A percentile compares a stretch with the other conserved stretches of the same genome.
Conservation (phyloP, 2,888 invertebrate species). For the Horisme vitalbata region DNA sequence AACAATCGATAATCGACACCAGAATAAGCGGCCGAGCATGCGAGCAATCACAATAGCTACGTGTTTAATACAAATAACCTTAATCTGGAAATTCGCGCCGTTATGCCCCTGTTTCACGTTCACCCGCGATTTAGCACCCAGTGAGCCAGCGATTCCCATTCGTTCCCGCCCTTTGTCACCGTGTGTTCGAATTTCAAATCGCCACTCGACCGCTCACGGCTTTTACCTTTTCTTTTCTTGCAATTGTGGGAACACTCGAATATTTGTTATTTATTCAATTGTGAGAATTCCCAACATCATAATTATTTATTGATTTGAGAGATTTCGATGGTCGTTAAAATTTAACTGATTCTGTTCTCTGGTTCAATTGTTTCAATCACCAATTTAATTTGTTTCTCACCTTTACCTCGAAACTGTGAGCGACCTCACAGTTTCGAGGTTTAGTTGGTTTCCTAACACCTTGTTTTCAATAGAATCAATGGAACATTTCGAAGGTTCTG, state of each 20-base stretch:
- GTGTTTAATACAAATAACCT: slow-evolving; percentile 75
- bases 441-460: no score
- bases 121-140: slow-evolving; percentile 67
- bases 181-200: slow-evolving; percentile 44
- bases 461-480: no score
- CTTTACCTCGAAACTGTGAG: slow-evolving; percentile 51
- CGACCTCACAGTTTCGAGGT: no score
- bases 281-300: slow-evolving; percentile 61
- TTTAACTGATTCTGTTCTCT: slow-evolving; percentile 44
- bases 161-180: slow-evolving; percentile 57
- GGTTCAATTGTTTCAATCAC: slow-evolving; percentile 45
- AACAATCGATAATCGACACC: slow-evolving; percentile 50
- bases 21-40: slow-evolving; percentile 51
- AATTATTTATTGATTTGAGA: no score
- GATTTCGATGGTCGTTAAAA: slow-evolving; percentile 53
- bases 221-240: slow-evolving; percentile 48
- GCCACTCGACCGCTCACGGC: slow-evolving; percentile 63
- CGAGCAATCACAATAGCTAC: slow-evolving; percentile 59
- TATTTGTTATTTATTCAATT: slow-evolving; percentile 61
- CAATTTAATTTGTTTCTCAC: slow-evolving; percentile 27
- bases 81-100: slow-evolving; percentile 62
- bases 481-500: no score
- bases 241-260: slow-evolving; percentile 72
- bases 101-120: slow-evolving; percentile 64
- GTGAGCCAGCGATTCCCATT: slow-evolving; percentile 45